Conservation (phyloP, 2,797 vertebrate species). For the Sebastes diaconus region DNA sequence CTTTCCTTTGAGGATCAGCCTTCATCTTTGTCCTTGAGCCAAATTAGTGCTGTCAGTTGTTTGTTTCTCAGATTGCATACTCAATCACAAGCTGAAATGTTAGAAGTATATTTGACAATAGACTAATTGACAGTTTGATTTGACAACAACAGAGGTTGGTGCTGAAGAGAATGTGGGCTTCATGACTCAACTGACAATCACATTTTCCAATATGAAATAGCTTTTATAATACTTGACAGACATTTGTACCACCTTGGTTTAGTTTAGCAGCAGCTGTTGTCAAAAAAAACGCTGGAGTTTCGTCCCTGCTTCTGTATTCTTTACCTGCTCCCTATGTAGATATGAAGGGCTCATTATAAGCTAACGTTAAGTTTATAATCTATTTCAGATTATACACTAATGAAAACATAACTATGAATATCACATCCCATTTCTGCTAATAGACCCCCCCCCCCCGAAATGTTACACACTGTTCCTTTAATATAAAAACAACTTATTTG, state of each 20-base stretch:
- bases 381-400: too few relatives aligned
- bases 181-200: not conserved
- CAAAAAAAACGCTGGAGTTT: too few relatives aligned
- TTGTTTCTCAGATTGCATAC: constrained; percentile 10
- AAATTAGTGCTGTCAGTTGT: constrained; percentile 24
- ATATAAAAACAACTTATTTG: not conserved
- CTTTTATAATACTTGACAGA: not conserved
- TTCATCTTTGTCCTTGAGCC: constrained; percentile 42
- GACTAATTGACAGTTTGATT: not conserved
- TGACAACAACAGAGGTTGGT: not conserved
- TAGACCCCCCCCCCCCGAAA: fast-evolving
- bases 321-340: too few relatives aligned
- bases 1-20: constrained; percentile 43
- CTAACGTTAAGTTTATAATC: too few relatives aligned
- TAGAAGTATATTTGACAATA: not conserved
- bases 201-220: not conserved
- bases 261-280: not conserved
- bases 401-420: too few relatives aligned
- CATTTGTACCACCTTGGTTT: not conserved
- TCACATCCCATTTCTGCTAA: too few relatives aligned
- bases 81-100: not conserved
- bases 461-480: too few relatives aligned
- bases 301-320: too few relatives aligned
- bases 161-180: not conserved
- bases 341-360: too few relatives aligned